phyloP scores from a whole-genome alignment of 1,140 invertebrate genomes.

The Zaprionus lachaisei region DNA sequence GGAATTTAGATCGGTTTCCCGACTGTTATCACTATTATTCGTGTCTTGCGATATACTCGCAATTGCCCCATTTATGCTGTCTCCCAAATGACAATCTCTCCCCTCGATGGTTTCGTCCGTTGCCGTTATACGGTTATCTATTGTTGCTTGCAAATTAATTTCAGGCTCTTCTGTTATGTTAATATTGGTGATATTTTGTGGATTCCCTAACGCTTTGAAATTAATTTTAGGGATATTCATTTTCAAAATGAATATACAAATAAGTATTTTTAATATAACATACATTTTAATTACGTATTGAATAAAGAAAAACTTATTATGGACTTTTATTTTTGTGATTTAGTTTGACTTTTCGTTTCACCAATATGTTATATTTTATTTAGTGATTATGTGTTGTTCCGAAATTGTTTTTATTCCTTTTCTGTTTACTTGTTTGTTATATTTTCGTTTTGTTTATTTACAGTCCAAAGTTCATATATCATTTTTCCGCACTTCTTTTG shows the following conservation, averaged over 20 bases:
- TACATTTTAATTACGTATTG: conserved; percentile 21
- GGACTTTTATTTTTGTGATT: too few species aligned
- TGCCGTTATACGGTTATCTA: not conserved
- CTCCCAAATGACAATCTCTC: not conserved
- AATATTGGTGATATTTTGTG: not conserved
- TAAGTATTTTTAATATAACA: conserved; percentile 4
- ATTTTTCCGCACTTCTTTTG: conserved; percentile 1
- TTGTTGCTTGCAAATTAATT: not conserved
- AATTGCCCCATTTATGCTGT: conserved; percentile 4
- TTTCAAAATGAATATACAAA: conserved; percentile 15
- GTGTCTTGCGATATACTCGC: not conserved
- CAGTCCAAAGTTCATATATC: not conserved
- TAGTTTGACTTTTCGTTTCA: conserved; percentile 9
- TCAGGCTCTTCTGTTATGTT: not conserved
- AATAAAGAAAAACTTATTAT: not conserved
- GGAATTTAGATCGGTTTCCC: conserved; percentile 48
- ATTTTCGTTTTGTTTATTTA: conserved; percentile 4
- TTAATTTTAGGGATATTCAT: conserved; percentile 5
- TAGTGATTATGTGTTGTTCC: not conserved
- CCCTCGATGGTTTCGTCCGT: not conserved
- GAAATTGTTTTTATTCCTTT: not conserved
- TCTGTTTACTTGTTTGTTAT: not conserved
- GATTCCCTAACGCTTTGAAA: not conserved
- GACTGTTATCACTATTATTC: conserved; percentile 11
- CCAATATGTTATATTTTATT: conserved; percentile 35